These are phyloP conservation scores for Ctenochaetus hawaiiensis DNA, from an alignment of 2,797 vertebrate genomes.

Conservation along the genomic window DNA sequence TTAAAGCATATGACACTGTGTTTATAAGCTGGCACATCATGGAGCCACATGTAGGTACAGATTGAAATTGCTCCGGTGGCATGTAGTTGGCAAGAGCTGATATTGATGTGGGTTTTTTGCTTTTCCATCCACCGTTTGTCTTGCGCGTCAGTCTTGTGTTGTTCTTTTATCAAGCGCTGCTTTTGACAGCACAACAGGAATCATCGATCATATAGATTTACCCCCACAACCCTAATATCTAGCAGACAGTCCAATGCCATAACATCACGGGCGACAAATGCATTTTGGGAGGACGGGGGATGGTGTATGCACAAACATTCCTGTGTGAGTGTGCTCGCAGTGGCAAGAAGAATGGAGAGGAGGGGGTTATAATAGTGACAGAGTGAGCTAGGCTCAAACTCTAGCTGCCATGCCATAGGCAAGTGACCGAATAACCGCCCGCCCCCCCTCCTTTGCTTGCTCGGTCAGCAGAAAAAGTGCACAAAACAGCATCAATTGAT, in stretches of 20 bases:
- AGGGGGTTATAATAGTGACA: constrained; percentile 70
- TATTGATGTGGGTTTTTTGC: constrained; percentile 61
- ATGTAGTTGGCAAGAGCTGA: constrained; percentile 42
- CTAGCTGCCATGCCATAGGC: constrained; percentile 75
- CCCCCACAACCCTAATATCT: constrained; percentile 76
- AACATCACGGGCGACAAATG: constrained; percentile 74
- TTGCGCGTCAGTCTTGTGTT: constrained; percentile 55
- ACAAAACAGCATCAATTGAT: constrained; percentile 82
- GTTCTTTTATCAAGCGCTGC: constrained; percentile 76
- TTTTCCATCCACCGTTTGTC: constrained; percentile 57
- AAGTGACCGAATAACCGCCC: constrained; percentile 61
- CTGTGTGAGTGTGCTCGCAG: constrained; percentile 41
- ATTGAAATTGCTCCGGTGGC: constrained; percentile 39
- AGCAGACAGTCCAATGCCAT: constrained; percentile 78
- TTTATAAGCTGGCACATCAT: constrained; percentile 11
- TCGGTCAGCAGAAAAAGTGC: constrained; percentile 82
- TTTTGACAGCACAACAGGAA: constrained; percentile 77
- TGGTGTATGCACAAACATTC: constrained; percentile 31
- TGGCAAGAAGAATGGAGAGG: constrained; percentile 41
- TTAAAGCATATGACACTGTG: constrained; percentile 35
- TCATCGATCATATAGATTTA: constrained; percentile 82
- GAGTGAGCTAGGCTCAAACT: constrained; percentile 76
- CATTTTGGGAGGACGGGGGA: constrained; percentile 59
- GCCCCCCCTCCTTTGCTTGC: constrained; percentile 32
- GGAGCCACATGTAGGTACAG: not conserved